Base-by-base conservation (phyloP, 2,113 vertebrate genomes). In the Hiodon alosoides region DNA sequence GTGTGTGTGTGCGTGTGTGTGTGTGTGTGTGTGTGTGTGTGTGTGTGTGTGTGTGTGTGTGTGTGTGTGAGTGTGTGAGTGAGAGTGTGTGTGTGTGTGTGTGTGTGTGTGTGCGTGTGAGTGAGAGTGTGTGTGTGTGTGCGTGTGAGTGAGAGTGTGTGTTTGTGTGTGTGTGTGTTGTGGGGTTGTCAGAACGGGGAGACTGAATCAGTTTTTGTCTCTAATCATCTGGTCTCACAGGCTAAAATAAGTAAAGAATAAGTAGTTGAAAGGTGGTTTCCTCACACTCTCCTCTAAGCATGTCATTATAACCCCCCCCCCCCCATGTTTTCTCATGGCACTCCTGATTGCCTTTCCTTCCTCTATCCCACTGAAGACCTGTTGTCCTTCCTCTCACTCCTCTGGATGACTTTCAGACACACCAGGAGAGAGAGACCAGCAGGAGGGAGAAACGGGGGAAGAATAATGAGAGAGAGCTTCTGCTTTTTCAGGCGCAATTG, bases 261-360 rank as follows among this genome's bases (percentile, higher is more conserved):
- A 64, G 53, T 48, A 64, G 46, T 17, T 10, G 16, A 17, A 60
- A 51, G 5, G 46, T 14, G 54, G 51, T 64, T 64, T 66, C 69
- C 69, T 72, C 14, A n/a, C 46, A n/a, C 48, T 13, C 60, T 73
- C 60, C 67, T 71, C 68, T 62, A 52, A 61, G 60, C 14, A 60
- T 67, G 62, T 61, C 67, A 70, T 60, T 58, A 55, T 54, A 57
- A 61, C 47, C 57, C 55, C 5, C 11, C 3, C 51, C 58, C 11
- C 3, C 59, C 7, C 57, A 52, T 53, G 17, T 13, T 31, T 58
- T 14, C 74, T 69, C 74, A n/a, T 51, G 53, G 51, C 51, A 51
- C 53, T 3, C 14, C n/a, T 14, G 75, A 77, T 77, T 70, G 67
- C 51, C 68, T 70, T 72, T 74, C 72, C 76, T 77, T 72, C 76